phyloP scores from a whole-genome alignment of 1,140 invertebrate species.

The Latrodectus geometricus region DNA sequence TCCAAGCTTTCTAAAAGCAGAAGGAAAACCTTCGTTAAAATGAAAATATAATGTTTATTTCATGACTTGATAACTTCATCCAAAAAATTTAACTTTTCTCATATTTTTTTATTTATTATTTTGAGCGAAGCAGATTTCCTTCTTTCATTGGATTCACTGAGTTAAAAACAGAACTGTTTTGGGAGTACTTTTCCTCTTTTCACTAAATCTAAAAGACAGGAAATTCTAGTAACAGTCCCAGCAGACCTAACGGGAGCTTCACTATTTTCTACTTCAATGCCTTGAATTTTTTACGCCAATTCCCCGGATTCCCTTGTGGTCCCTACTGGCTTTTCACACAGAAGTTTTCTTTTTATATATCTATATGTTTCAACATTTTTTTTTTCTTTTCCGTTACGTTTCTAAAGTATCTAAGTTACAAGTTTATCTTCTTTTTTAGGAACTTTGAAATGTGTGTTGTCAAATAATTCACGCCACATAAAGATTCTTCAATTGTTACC shows the following conservation, averaged over 20 bases:
- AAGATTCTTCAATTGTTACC: too few relatives aligned
- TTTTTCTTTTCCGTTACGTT: not conserved
- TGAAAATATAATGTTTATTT: constrained; percentile 38
- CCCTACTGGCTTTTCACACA: constrained; percentile 15
- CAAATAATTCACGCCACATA: too few relatives aligned
- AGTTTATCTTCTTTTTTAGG: constrained; percentile 30
- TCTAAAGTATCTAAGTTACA: constrained; percentile 12
- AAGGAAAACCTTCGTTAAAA: not conserved
- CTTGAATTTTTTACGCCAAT: constrained; percentile 61
- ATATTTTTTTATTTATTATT: not conserved
- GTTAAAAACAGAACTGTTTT: constrained; percentile 60
- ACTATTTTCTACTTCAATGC: constrained; percentile 58
- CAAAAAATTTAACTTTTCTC: constrained; percentile 35
- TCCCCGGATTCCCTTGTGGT: constrained; percentile 47
- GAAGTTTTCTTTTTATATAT: constrained; percentile 38
- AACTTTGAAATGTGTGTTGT: not conserved
- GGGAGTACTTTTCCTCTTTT: constrained; percentile 45
- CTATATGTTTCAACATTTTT: constrained; percentile 28
- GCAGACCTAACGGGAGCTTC: constrained; percentile 46
- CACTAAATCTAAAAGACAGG: constrained; percentile 61
- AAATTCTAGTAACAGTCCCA: constrained; percentile 60
- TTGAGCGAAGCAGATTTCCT: constrained; percentile 40
- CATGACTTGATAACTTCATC: constrained; percentile 6
- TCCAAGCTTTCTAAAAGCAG: too few relatives aligned
- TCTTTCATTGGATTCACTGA: constrained; percentile 53